phyloP scores from a whole-genome alignment of 2,797 vertebrate species.

The Neosalanx taihuensis region DNA sequence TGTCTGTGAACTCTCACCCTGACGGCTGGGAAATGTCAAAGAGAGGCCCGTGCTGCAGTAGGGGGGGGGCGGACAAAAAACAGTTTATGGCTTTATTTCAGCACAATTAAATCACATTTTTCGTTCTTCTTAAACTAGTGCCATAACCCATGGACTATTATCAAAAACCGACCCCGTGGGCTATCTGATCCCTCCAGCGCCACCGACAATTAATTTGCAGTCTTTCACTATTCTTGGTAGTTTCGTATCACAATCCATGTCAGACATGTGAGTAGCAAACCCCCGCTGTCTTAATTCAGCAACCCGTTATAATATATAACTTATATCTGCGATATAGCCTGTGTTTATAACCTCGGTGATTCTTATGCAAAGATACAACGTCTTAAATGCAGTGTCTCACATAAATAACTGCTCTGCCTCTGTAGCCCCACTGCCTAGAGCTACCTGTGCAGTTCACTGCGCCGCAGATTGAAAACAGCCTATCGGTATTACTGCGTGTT shows the following conservation, averaged over 20 bases:
- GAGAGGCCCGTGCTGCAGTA: constrained; percentile 82
- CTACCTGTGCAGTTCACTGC: constrained; percentile 5
- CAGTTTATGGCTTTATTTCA: constrained; percentile 57
- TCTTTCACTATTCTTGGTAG: constrained; percentile 51
- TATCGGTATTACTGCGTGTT: constrained; percentile 2
- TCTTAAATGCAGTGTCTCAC: constrained; percentile 42
- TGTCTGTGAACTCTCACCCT: constrained; percentile 84
- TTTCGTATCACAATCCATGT: constrained; percentile 63
- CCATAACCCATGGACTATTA: constrained; percentile 49
- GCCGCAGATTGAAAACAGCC: neutral
- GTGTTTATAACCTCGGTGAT: constrained; percentile 35
- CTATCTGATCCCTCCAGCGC: constrained; percentile 40
- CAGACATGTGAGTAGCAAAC: constrained; percentile 81
- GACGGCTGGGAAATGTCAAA: constrained; percentile 81
- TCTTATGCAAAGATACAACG: constrained; percentile 35
- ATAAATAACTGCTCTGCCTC: neutral
- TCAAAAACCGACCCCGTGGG: constrained; percentile 27
- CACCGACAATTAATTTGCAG: constrained; percentile 53
- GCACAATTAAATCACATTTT: constrained; percentile 49
- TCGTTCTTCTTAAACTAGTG: constrained; percentile 48
- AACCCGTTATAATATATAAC: constrained; percentile 18
- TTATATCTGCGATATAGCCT: constrained; percentile 36
- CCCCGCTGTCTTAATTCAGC: constrained; percentile 60
- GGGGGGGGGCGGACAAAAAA: constrained; percentile 65
- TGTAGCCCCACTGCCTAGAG: neutral